phyloP scores from a whole-genome alignment of 2,113 vertebrate genomes.

The Lathamus discolor region DNA sequence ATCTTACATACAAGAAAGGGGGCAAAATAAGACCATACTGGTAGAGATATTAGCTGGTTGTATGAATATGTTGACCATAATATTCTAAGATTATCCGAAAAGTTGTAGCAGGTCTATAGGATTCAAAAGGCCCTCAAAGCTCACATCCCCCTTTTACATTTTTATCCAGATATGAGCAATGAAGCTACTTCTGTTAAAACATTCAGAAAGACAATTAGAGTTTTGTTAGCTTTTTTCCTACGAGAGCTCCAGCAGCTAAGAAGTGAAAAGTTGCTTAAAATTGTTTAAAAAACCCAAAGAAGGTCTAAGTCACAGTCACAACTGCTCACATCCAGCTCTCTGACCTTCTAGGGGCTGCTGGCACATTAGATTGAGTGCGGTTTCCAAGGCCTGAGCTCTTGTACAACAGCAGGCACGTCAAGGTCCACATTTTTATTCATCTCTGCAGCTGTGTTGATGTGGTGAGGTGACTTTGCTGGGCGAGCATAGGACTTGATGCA shows the following conservation, averaged over 20 bases:
- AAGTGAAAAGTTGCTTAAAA: neutral
- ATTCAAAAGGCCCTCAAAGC: neutral
- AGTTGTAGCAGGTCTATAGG: neutral
- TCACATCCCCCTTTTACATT: neutral
- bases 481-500: accelerated
- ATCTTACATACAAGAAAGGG: neutral
- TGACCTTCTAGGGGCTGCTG: neutral
- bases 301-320: neutral
- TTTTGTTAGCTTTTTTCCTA: neutral
- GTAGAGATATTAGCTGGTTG: neutral
- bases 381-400: neutral
- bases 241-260: neutral
- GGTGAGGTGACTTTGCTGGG: neutral
- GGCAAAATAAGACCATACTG: neutral
- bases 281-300: neutral
- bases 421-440: neutral
- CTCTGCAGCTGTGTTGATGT: neutral
- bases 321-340: neutral
- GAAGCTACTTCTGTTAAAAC: neutral
- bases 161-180: neutral
- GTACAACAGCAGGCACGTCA: neutral
- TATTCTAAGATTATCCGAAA: neutral
- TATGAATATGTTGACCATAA: neutral
- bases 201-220: neutral
- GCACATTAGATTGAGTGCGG: neutral